Evolutionary conservation across 2,888 invertebrate species (phyloP).

Genomic region (Amorpha juglandis): DNA sequence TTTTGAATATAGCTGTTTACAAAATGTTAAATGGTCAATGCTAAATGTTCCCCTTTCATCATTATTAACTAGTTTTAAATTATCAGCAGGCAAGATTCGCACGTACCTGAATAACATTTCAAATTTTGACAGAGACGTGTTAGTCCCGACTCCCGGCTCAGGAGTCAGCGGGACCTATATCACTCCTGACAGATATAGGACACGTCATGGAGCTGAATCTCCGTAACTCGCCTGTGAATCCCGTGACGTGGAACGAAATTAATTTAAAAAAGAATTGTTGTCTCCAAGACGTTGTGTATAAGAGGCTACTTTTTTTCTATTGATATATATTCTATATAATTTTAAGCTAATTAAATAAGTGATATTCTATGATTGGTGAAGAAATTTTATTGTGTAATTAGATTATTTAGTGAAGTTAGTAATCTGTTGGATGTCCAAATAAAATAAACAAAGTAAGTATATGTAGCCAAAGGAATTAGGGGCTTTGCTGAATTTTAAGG

Average conservation of each 20-base stretch:
- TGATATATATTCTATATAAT: too few species aligned
- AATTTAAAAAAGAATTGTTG: conserved; percentile 22
- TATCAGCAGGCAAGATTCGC: conserved; percentile 5
- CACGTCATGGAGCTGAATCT: conserved; percentile 28
- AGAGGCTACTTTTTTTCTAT: too few species aligned
- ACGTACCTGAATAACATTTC: conserved; percentile 24
- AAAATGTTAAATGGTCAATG: too few species aligned
- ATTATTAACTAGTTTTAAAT: conserved; percentile 3
- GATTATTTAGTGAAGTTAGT: too few species aligned
- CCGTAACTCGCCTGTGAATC: conserved; percentile 24
- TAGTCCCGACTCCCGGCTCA: conserved; percentile 34
- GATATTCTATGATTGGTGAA: too few species aligned
- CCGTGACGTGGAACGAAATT: conserved; percentile 24
- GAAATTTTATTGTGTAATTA: too few species aligned
- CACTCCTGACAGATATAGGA: conserved; percentile 45
- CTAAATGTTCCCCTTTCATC: background rate
- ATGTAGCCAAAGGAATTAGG: too few species aligned
- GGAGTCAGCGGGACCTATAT: conserved; percentile 44
- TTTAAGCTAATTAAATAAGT: too few species aligned
- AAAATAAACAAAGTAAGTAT: too few species aligned
- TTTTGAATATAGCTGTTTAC: too few species aligned
- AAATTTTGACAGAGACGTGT: conserved; percentile 32
- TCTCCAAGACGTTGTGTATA: background rate
- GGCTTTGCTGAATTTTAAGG: too few species aligned
- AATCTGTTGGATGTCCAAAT: too few species aligned